These are phyloP conservation scores for Andricus curvator DNA, from an alignment of 2,888 invertebrate genomes.

Conservation along the genomic window DNA sequence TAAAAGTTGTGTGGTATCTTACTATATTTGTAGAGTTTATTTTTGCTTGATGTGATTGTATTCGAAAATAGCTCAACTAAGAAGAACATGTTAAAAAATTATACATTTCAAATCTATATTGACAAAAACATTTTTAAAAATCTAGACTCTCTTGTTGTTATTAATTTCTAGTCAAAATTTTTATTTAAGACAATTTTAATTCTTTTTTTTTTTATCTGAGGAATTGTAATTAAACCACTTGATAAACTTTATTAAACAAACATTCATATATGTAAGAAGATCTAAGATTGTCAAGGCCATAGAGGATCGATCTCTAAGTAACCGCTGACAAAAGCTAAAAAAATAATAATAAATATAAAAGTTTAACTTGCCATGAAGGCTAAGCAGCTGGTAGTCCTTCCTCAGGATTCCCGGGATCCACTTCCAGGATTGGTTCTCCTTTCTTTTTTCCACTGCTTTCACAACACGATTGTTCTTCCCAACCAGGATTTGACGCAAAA, in stretches of 20 bases:
- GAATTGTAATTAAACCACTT: not conserved
- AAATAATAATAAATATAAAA: not conserved
- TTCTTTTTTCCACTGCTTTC: slow-evolving; percentile 7
- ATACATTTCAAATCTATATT: no score
- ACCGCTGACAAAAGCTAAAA: not conserved
- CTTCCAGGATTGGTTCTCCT: slow-evolving; percentile 7
- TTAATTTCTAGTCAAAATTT: no score
- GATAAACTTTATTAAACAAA: not conserved
- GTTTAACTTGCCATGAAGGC: slow-evolving; percentile 51
- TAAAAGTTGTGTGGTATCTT: not conserved
- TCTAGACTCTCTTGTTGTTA: not conserved
- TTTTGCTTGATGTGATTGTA: not conserved
- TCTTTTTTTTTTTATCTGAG: not conserved
- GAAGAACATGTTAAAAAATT: no score
- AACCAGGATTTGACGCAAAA: not conserved
- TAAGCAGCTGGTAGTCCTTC: slow-evolving; percentile 47
- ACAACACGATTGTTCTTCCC: slow-evolving; percentile 20
- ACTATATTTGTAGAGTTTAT: not conserved
- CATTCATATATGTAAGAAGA: not conserved
- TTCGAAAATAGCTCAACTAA: not conserved
- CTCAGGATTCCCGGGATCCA: slow-evolving; percentile 41
- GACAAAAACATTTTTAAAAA: no score
- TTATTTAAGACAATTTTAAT: not conserved
- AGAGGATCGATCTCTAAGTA: not conserved
- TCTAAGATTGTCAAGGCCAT: not conserved